These are phyloP conservation scores for Spilarctia lutea DNA, from an alignment of 2,888 invertebrate species.

Conservation along the genomic window DNA sequence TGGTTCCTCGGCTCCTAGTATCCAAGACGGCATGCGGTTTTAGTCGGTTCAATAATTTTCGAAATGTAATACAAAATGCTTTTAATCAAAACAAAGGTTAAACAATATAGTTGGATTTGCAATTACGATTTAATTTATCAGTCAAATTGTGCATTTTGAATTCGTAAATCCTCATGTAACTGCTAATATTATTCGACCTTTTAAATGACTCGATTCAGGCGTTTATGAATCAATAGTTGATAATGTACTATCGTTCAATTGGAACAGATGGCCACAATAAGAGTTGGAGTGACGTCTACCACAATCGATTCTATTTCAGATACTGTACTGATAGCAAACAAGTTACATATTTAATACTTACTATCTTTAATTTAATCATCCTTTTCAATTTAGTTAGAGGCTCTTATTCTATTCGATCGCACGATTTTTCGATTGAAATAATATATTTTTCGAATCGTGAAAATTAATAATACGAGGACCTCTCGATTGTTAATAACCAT, in stretches of 20 bases:
- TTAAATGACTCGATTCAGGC: slow-evolving; percentile 34
- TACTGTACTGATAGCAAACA: background rate
- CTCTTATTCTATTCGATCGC: background rate
- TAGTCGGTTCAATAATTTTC: too few relatives aligned
- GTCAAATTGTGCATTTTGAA: slow-evolving; percentile 2
- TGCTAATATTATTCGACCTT: slow-evolving; percentile 30
- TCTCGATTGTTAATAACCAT: background rate
- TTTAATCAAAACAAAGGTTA: background rate
- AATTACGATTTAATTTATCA: background rate
- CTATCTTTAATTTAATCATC: background rate
- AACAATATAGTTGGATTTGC: background rate
- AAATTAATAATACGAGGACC: background rate
- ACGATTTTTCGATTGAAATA: background rate
- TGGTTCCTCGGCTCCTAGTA: too few relatives aligned
- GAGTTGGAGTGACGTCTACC: slow-evolving; percentile 41
- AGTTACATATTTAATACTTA: background rate
- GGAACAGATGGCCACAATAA: slow-evolving; percentile 41
- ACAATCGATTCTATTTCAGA: background rate
- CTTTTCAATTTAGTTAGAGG: background rate
- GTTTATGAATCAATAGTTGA: slow-evolving; percentile 51
- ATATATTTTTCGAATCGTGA: too few relatives aligned
- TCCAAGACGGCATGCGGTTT: too few relatives aligned
- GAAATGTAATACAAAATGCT: background rate
- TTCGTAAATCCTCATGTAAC: slow-evolving; percentile 5
- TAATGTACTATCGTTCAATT: slow-evolving; percentile 46